Percentiles rank a stretch among this genome's conserved stretches.
Evolutionary conservation across 2,888 invertebrate genomes (phyloP).

Genomic region (Standfussiana lucernea): DNA sequence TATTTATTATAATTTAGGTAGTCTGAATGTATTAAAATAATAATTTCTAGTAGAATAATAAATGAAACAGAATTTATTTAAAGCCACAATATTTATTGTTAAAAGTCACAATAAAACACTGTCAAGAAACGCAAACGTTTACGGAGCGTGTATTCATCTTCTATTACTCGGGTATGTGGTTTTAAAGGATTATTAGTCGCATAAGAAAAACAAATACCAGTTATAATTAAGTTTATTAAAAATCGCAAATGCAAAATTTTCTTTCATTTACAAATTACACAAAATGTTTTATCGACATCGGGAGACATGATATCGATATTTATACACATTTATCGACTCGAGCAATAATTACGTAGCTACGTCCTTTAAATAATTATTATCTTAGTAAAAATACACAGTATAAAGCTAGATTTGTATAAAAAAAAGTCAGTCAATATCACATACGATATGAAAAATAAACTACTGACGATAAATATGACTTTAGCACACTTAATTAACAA

Average conservation of each 20-base stretch:
- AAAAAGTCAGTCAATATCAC: constrained; percentile 76
- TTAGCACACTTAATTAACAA: constrained; percentile 37
- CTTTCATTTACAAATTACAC: constrained; percentile 69
- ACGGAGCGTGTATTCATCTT: too few species aligned
- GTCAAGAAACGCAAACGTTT: too few species aligned
- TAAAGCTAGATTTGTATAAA: constrained; percentile 56
- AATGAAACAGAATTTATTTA: too few species aligned
- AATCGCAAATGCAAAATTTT: constrained; percentile 72
- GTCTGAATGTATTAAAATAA: too few species aligned
- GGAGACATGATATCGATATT: constrained; percentile 32
- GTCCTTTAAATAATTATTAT: constrained; percentile 57
- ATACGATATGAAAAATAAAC: constrained; percentile 60
- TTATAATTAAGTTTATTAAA: constrained; percentile 70
- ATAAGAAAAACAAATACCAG: constrained; percentile 26
- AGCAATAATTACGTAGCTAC: constrained; percentile 33
- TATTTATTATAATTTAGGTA: too few species aligned
- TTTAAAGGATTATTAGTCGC: too few species aligned
- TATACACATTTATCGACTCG: constrained; percentile 44
- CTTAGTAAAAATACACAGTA: constrained; percentile 58
- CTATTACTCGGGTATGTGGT: too few species aligned
- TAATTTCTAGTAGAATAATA: too few species aligned
- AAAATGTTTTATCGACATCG: constrained; percentile 34
- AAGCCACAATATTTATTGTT: too few species aligned
- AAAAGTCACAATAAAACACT: too few species aligned
- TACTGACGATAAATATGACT: constrained; percentile 60